Base-by-base conservation (phyloP, 1,140 invertebrate genomes). In the Zaprionus tsacasi region DNA sequence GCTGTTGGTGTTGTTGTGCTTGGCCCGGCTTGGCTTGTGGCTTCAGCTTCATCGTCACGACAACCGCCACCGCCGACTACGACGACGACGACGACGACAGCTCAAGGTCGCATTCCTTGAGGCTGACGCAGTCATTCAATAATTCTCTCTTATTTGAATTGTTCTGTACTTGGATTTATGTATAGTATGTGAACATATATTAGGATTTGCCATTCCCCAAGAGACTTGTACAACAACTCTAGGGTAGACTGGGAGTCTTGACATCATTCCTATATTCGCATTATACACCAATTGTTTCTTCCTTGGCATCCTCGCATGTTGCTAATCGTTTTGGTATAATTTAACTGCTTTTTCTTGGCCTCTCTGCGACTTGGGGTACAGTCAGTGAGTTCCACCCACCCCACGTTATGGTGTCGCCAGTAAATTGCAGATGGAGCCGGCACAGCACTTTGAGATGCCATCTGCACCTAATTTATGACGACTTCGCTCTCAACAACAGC, bases 391-490 rank as follows among this genome's bases (percentile, higher is more conserved):
- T 48, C 54, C 48, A 36, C 57, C 70, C 56, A 73, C 30, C 6
- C 13, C 43, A 17, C 30, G 30, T 36, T 33, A 15, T 58, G 54
- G 56, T 54, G 76, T 78, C 50, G 68, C 79, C 73, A 81, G 77
- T 78, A 73, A 81, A 71, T 70, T 75, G 71, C 63, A 57, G 56
- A 68, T 61, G 63, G 45, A 10, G 45, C 17, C 64, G 76, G 69
- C 70, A 78, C 83, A 80, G 79, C 72, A 73, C 85, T 87, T 88
- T 88, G 61, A 87, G 83, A 87, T 87, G 71, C 80, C 81, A 87
- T 88, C 83, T 87, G 65, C 83, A 88, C 70, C 81, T 87, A 80
- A 87, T 87, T 87, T 88, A 87, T 83, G 83, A 87, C 58, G 76
- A 64, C 78, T 72, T 58, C 64, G 65, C 36, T 68, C 64, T 43